phyloP scores from a whole-genome alignment of 2,113 vertebrate species.

The Archocentrus centrarchus region DNA sequence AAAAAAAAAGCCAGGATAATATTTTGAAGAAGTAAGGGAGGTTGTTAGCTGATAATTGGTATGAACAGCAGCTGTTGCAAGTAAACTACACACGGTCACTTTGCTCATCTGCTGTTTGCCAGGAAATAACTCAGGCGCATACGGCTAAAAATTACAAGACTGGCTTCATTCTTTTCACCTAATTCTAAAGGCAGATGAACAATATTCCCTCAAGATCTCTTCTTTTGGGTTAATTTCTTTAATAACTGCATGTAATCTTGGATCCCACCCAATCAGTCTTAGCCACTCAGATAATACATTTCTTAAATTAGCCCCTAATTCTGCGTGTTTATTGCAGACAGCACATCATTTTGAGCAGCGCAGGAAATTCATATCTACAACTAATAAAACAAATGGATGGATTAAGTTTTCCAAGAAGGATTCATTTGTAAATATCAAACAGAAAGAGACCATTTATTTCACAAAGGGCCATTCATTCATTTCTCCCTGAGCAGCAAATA shows the following conservation, averaged over 20 bases:
- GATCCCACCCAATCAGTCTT: not conserved
- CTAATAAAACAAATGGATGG: conserved; percentile 54
- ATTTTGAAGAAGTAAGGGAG: not conserved
- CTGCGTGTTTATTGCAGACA: conserved; percentile 6
- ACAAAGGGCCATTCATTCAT: conserved; percentile 70
- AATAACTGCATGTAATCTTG: not conserved
- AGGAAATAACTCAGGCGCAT: not conserved
- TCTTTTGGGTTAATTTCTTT: conserved; percentile 9
- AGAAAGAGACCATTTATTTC: conserved; percentile 65
- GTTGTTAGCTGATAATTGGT: not conserved
- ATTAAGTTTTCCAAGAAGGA: conserved; percentile 57
- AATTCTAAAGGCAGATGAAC: not conserved
- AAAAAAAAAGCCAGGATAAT: not conserved
- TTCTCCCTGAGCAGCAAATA: conserved; percentile 54
- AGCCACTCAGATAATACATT: not conserved
- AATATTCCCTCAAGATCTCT: not conserved
- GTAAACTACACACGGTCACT: not conserved
- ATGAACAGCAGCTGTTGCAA: not conserved
- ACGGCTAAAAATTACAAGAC: not conserved
- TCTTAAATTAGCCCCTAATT: conserved; percentile 25
- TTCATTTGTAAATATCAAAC: conserved; percentile 69
- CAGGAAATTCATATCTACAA: conserved; percentile 23
- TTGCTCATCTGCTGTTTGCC: not conserved
- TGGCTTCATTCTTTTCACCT: not conserved
- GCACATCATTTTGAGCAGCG: not conserved